Evolutionary conservation across 2,888 invertebrate genomes (phyloP).

Genomic region (Diadegma fenestrale): DNA sequence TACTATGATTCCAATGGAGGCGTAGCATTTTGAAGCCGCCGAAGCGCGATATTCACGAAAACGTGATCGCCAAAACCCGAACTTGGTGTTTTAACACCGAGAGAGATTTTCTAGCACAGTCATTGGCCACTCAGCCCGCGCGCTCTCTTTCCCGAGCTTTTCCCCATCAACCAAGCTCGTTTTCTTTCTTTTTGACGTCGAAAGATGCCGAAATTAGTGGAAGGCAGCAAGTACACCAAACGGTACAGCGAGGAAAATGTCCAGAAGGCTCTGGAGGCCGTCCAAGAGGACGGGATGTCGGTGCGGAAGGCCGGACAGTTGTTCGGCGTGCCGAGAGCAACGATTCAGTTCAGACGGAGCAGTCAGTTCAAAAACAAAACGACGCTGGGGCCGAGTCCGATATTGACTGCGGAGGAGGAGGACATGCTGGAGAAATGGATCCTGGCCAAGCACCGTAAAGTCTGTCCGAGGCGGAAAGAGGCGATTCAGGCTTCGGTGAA

Average conservation of each 20-base stretch:
- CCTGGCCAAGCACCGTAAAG: slow-evolving; percentile 66
- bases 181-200: background rate
- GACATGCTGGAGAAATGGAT: slow-evolving; percentile 70
- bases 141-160: background rate
- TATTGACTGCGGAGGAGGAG: slow-evolving; percentile 64
- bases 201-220: slow-evolving; percentile 66
- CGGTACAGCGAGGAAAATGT: slow-evolving; percentile 67
- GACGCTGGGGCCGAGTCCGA: slow-evolving; percentile 66
- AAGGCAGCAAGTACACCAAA: slow-evolving; percentile 65
- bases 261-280: slow-evolving; percentile 60
- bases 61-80: background rate
- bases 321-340: slow-evolving; percentile 65
- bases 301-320: slow-evolving; percentile 61
- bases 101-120: slow-evolving; percentile 3
- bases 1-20: background rate
- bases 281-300: slow-evolving; percentile 62
- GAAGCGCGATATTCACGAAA: background rate
- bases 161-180: background rate
- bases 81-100: background rate
- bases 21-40: background rate
- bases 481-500: slow-evolving; percentile 68
- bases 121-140: slow-evolving; percentile 29
- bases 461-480: slow-evolving; percentile 62
- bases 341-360: slow-evolving; percentile 63
- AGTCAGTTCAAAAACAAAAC: slow-evolving; percentile 66